Conservation (phyloP, 2,888 invertebrate species). For the Oxytorus armatus region DNA sequence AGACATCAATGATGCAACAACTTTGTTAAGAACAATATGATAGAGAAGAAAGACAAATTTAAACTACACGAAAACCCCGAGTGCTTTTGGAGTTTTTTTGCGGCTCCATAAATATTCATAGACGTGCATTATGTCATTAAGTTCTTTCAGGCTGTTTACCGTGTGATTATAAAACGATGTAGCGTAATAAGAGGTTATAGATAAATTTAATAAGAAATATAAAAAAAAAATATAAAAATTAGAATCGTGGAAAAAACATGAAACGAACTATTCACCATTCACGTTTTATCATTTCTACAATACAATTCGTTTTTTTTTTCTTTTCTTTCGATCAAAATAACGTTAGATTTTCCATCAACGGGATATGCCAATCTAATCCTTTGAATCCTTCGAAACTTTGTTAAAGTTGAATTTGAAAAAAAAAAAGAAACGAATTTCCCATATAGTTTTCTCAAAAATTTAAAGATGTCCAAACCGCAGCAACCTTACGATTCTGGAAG, state of each 20-base stretch:
- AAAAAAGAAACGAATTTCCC: too few species aligned
- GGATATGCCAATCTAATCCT: too few species aligned
- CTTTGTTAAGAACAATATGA: constrained; percentile 20
- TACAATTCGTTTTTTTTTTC: background rate
- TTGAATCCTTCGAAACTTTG: too few species aligned
- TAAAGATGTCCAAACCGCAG: too few species aligned
- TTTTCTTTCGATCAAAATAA: too few species aligned
- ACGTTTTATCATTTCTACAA: background rate
- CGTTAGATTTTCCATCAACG: too few species aligned
- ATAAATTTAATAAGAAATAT: constrained; percentile 64
- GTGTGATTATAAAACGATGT: constrained; percentile 67
- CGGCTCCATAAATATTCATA: constrained; percentile 52
- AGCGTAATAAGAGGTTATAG: constrained; percentile 60
- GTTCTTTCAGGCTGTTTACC: constrained; percentile 72
- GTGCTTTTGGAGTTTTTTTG: constrained; percentile 51
- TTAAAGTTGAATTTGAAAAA: too few species aligned
- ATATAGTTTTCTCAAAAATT: too few species aligned
- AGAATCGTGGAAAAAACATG: constrained; percentile 3
- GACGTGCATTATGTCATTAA: constrained; percentile 69
- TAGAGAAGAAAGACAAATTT: constrained; percentile 40
- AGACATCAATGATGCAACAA: constrained; percentile 10
- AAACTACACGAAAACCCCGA: constrained; percentile 42
- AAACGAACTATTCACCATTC: background rate
- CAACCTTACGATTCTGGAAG: too few species aligned
- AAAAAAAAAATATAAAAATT: constrained; percentile 35